phyloP scores from a whole-genome alignment of 2,888 invertebrate species.

The Nomada flava region DNA sequence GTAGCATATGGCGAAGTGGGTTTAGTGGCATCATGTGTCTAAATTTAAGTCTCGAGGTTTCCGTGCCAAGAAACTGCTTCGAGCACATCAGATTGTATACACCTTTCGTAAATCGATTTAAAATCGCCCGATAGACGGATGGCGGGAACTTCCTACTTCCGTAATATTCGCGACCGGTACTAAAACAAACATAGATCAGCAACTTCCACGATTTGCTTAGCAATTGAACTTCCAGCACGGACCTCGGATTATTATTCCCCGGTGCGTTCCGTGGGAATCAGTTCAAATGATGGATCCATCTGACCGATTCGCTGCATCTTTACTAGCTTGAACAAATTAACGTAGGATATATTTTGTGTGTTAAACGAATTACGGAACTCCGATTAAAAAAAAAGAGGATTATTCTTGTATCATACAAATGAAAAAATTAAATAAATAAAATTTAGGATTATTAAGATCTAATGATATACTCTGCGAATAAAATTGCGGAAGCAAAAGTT shows the following conservation, averaged over 20 bases:
- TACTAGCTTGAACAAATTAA: too few relatives aligned
- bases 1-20: slow-evolving; percentile 52
- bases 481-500: not conserved
- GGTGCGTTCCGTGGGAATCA: not conserved
- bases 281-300: not conserved
- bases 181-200: not conserved
- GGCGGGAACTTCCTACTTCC: slow-evolving; percentile 6
- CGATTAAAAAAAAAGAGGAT: too few relatives aligned
- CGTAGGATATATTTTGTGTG: too few relatives aligned
- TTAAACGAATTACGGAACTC: too few relatives aligned
- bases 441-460: too few relatives aligned
- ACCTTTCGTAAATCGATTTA: slow-evolving; percentile 45
- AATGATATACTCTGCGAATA: too few relatives aligned
- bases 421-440: too few relatives aligned
- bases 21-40: slow-evolving; percentile 51
- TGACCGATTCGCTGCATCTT: not conserved
- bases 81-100: slow-evolving; percentile 43
- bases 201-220: not conserved
- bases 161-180: not conserved
- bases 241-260: not conserved
- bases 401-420: too few relatives aligned
- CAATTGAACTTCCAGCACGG: not conserved
- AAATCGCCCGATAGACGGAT: slow-evolving; percentile 26
- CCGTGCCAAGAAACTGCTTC: slow-evolving; percentile 53
- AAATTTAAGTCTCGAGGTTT: slow-evolving; percentile 48